A percentile compares a stretch with the other conserved stretches of the same genome.
Conservation (phyloP, 2,888 invertebrate species). For the Lycia hirtaria region DNA sequence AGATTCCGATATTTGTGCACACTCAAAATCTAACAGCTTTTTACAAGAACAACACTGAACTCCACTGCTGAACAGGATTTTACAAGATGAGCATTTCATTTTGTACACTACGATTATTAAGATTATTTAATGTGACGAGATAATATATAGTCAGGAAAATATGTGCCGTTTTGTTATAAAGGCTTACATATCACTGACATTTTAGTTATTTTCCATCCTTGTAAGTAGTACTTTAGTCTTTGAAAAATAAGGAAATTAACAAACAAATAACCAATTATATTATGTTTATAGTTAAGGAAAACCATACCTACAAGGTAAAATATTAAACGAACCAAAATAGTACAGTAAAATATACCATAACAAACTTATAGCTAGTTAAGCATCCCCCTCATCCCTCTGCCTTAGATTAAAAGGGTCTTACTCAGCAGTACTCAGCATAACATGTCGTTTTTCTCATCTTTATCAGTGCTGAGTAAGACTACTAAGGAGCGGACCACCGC, state of each 20-base stretch:
- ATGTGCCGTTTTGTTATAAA: background rate
- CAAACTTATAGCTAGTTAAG: too few species aligned
- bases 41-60: constrained; percentile 33
- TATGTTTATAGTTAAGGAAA: background rate
- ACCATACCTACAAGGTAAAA: background rate
- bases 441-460: too few species aligned
- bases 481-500: too few species aligned
- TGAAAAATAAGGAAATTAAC: background rate
- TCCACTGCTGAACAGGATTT: constrained; percentile 22
- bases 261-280: background rate
- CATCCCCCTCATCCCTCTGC: too few species aligned
- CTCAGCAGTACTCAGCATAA: too few species aligned
- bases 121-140: too few species aligned
- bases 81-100: constrained; percentile 33
- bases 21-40: constrained; percentile 33
- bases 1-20: constrained; percentile 32
- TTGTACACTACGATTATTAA: constrained; percentile 2
- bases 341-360: too few species aligned
- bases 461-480: too few species aligned
- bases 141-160: background rate
- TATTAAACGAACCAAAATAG: too few species aligned
- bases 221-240: background rate
- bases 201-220: background rate
- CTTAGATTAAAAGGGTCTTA: too few species aligned
- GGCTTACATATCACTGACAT: background rate